Evolutionary conservation across 2,888 invertebrate species (phyloP), one percentile per base, ranked within the genome.

Genomic region (Pseudanteris insignis): DNA sequence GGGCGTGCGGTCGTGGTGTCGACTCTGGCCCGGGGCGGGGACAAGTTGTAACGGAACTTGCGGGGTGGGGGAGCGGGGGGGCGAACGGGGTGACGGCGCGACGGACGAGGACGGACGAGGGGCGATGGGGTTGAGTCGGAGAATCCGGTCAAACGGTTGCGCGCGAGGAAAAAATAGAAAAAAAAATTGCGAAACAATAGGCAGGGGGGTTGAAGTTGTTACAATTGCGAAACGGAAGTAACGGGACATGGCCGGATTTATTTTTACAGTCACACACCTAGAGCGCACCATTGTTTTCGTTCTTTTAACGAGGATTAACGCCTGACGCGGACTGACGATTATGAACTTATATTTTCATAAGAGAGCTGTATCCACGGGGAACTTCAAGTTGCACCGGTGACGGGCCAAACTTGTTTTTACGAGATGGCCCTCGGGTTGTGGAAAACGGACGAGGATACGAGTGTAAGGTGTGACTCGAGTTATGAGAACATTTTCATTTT

Each of bases 121-220:
- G 30, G 59, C 59, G 58, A 65, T 66, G 67, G 70, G 70, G 68
- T 67, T 63, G 64, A 59, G 59, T 64, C 26, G 37, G 37, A 30
- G 72, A 72, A 75, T 76, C 72, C 73, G 74, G 74, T 76, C 77
- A 77, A 78, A 77, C 76, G 75, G 70, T 72, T 63, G 59, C 58
- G 63, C 61, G 63, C 64, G 64, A 62, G 46, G 28, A 44, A n/a
- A 26, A 26, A 21, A 3, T 3, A n/a, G 8, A 26, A 26, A 26
- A 26, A 26, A n/a, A 64, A 66, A 60, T 59, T 65, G 53, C 62
- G 59, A 64, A 67, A 67, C 64, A 68, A 70, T 66, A 69, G 57
- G 48, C 54, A 55, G 55, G 63, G 74, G 74, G 75, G 74, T 73
- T 74, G 70, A 74, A 71, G 73, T 75, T 74, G 74, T 73, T 75